Evolutionary conservation across 2,113 vertebrate genomes (phyloP).

Genomic region (Phalacrocorax pelagicus): DNA sequence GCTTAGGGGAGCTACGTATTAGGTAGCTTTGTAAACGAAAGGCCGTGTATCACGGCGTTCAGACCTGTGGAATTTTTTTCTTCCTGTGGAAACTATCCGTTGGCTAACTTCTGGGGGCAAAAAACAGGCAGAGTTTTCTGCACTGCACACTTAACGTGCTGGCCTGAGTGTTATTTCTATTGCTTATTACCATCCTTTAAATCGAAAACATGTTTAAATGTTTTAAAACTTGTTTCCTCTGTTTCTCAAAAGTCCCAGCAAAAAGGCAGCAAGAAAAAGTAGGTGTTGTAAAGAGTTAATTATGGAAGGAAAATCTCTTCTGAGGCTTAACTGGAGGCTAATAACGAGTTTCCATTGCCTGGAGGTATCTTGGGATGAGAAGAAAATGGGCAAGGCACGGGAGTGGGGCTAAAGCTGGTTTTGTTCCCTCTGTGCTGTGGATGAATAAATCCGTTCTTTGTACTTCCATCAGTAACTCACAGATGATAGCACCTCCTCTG

Average conservation of each 20-base stretch:
- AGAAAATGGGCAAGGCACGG: not conserved
- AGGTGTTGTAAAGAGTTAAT: not conserved
- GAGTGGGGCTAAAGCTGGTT: not conserved
- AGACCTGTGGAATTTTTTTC: not conserved
- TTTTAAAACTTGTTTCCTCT: not conserved
- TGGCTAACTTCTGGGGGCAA: not conserved
- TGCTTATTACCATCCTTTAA: not conserved
- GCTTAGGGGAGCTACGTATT: not conserved
- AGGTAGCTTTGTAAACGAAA: not conserved
- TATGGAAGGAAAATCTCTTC: not conserved
- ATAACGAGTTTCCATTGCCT: not conserved
- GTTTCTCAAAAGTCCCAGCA: not conserved
- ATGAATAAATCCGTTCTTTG: not conserved
- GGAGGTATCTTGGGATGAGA: not conserved
- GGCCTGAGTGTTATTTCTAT: not conserved
- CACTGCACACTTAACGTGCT: not conserved
- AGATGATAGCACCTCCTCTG: not conserved
- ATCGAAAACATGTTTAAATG: fast-evolving
- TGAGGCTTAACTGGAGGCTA: not conserved
- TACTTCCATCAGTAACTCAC: not conserved
- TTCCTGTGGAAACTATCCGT: not conserved
- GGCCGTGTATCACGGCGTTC: too few relatives aligned
- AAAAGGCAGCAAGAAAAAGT: not conserved
- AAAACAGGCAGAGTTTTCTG: not conserved
- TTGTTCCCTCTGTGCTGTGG: not conserved